Conservation (phyloP, 2,888 invertebrate species). For the Athrips mouffetella region DNA sequence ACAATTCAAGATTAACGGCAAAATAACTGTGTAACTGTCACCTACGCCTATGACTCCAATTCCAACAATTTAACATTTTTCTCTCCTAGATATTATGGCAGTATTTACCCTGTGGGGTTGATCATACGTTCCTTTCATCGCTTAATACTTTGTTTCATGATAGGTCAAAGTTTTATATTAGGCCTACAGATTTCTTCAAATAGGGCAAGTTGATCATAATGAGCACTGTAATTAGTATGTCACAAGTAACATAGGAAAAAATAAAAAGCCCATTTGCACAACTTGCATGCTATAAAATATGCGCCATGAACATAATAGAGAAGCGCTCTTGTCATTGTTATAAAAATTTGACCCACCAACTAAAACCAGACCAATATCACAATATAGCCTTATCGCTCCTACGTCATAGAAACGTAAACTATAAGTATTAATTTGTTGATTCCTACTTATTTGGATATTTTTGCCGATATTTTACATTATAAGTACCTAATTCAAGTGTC, state of each 20-base stretch:
- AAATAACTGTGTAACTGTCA: not conserved
- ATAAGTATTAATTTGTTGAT: conserved; percentile 2
- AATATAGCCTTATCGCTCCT: conserved; percentile 22
- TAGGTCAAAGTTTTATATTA: not conserved
- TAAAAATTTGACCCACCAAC: conserved; percentile 6
- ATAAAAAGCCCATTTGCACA: too few species aligned
- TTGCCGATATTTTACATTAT: not conserved
- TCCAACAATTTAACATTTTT: not conserved
- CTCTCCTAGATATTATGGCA: conserved; percentile 10
- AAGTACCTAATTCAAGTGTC: not conserved
- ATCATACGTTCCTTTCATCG: not conserved
- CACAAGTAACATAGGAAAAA: too few species aligned
- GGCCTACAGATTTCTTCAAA: too few species aligned
- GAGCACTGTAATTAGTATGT: too few species aligned
- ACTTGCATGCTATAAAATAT: not conserved
- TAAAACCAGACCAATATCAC: conserved; percentile 12
- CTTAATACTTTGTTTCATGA: conserved; percentile 3
- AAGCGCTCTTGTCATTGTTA: not conserved
- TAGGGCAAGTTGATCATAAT: too few species aligned
- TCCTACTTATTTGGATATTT: not conserved
- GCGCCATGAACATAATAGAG: not conserved
- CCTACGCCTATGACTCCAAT: not conserved
- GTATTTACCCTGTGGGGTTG: conserved; percentile 10
- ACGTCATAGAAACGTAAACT: conserved; percentile 32
- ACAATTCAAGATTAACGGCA: not conserved